A percentile compares a stretch with the other conserved stretches of the same genome.
Conservation (phyloP, 2,797 vertebrate genomes). For the Heterohyrax brucei region DNA sequence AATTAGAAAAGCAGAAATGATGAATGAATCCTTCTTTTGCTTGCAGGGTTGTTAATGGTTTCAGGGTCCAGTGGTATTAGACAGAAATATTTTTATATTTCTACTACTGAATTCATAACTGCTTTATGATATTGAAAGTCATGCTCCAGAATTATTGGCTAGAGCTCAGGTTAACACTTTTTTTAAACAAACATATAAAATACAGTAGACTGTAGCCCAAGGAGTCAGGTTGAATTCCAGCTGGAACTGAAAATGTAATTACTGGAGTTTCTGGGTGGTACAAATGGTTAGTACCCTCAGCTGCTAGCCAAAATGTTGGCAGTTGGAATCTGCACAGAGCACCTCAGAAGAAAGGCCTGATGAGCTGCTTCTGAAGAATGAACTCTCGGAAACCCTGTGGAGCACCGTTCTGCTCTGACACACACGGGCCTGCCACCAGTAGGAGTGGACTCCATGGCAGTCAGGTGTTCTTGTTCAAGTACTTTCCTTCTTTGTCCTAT, state of each 20-base stretch:
- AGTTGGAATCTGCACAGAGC: too few relatives aligned
- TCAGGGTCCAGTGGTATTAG: constrained; percentile 8
- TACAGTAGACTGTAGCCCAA: neutral
- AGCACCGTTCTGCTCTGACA: too few relatives aligned
- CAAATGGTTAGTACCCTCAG: too few relatives aligned
- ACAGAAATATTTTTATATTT: neutral
- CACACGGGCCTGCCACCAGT: neutral
- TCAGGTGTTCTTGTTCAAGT: too few relatives aligned
- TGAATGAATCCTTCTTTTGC: neutral
- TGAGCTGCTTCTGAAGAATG: too few relatives aligned
- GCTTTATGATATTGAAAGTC: constrained; percentile 6
- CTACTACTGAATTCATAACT: constrained; percentile 28
- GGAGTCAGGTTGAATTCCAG: neutral
- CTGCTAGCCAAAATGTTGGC: too few relatives aligned
- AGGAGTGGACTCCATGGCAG: neutral
- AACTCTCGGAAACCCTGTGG: too few relatives aligned
- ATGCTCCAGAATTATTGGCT: neutral
- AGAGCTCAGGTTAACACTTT: neutral
- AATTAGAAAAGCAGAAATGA: constrained; percentile 49
- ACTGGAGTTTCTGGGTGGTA: too few relatives aligned
- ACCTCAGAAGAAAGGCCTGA: too few relatives aligned
- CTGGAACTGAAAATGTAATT: too few relatives aligned
- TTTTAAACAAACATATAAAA: constrained; percentile 24
- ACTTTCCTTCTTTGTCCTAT: neutral
- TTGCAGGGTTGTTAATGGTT: neutral